A percentile compares a stretch with the other conserved stretches of the same genome.
Evolutionary conservation across 2,888 invertebrate genomes (phyloP).

Genomic region (Stegophylla sp.): DNA sequence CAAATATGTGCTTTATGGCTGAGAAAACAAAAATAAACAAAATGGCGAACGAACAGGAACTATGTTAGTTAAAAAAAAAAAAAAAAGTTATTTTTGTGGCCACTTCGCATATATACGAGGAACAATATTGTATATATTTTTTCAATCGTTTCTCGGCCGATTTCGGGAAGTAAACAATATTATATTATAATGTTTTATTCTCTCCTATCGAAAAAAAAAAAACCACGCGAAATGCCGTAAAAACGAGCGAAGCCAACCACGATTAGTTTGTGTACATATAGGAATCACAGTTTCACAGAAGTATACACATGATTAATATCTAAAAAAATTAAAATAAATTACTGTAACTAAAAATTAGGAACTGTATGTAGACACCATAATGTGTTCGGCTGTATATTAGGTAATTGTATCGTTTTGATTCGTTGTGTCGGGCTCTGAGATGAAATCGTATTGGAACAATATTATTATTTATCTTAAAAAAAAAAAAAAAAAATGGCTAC

Average conservation of each 20-base stretch:
- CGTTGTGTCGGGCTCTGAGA: constrained; percentile 40
- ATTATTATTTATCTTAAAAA: constrained; percentile 28
- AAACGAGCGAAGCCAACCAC: constrained; percentile 48
- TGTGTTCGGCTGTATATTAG: constrained; percentile 53
- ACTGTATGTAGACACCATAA: constrained; percentile 58
- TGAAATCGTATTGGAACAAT: constrained; percentile 28
- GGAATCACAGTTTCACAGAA: constrained; percentile 56
- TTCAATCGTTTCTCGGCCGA: constrained; percentile 6
- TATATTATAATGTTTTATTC: constrained; percentile 1
- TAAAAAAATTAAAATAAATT: constrained; percentile 34
- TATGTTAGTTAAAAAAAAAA: constrained; percentile 43
- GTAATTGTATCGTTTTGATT: constrained; percentile 33
- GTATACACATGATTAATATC: constrained; percentile 49
- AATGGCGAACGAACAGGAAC: constrained; percentile 56
- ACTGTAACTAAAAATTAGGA: constrained; percentile 58
- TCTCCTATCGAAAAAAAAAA: not conserved
- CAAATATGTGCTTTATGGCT: constrained; percentile 35
- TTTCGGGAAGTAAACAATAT: constrained; percentile 30
- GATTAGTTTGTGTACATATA: constrained; percentile 32
- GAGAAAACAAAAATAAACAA: constrained; percentile 42
- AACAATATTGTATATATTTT: constrained; percentile 48
- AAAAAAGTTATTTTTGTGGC: constrained; percentile 33
- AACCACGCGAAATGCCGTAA: constrained; percentile 31
- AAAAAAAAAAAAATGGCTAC: constrained; percentile 45
- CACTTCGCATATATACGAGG: constrained; percentile 43